phyloP scores from a whole-genome alignment of 2,888 invertebrate species.

The Pseudolycoriella hygida region DNA sequence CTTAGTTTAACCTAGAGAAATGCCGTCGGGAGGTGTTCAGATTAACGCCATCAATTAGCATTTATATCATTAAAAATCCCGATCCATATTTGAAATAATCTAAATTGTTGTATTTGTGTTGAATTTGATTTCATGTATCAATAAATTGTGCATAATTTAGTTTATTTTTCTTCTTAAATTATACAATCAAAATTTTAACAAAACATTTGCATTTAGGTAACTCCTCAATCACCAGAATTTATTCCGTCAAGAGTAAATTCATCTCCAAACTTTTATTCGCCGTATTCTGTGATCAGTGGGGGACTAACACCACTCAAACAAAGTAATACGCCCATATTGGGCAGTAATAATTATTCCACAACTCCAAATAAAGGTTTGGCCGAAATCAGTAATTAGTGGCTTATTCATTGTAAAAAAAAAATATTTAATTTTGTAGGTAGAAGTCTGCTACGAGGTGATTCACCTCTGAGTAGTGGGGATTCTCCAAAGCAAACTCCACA shows the following conservation, averaged over 20 bases:
- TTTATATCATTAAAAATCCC: too few relatives aligned
- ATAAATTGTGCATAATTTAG: neutral
- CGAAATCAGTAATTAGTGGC: too few relatives aligned
- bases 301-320: conserved; percentile 15
- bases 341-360: conserved; percentile 9
- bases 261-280: conserved; percentile 24
- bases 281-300: conserved; percentile 26
- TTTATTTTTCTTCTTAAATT: too few relatives aligned
- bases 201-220: conserved; percentile 30
- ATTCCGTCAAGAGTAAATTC: conserved; percentile 30
- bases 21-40: too few relatives aligned
- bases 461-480: conserved; percentile 21
- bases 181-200: conserved; percentile 14
- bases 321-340: conserved; percentile 1
- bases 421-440: neutral
- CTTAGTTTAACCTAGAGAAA: too few relatives aligned
- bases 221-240: conserved; percentile 35
- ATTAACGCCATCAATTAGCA: too few relatives aligned
- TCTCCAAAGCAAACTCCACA: conserved; percentile 33
- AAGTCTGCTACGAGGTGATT: conserved; percentile 17
- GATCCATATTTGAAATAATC: too few relatives aligned
- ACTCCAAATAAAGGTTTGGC: conserved; percentile 9
- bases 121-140: too few relatives aligned
- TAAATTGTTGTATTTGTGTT: too few relatives aligned
- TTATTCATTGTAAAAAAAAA: neutral